Evolutionary conservation across 2,113 vertebrate species (phyloP), one percentile per base, ranked within the genome.

Genomic region (Pollimyrus isidori): DNA sequence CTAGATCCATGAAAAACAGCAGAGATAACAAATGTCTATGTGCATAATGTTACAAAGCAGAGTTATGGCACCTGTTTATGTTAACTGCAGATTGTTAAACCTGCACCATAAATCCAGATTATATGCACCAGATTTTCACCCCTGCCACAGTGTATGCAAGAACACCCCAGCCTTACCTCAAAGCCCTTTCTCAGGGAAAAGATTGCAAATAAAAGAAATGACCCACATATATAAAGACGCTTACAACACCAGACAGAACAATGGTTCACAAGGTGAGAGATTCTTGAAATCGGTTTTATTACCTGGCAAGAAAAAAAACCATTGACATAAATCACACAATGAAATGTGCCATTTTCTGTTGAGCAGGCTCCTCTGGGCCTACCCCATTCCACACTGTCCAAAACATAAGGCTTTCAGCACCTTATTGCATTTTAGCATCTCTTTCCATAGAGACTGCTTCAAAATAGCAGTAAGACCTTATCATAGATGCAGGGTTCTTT

Each of bases 241-340:
- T 80, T 86, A 86, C 11, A 86, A n/a, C 46, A 86, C n/a, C n/a
- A 26, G 21, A 86, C 83, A 86, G 48, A 49, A 86, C 45, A 86
- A 86, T 49, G 23, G 42, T 86, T 86, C 83, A 86, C 45, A 50
- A 86, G 13, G 83, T 49, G 23, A 86, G 82, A 23, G 48, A 26
- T 9, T 86, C 48, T 48, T 21, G 23, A 86, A 86, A 86, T 46
- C 23, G 42, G 45, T 26, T 86, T 86, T 86, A 86, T 86, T 86
- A 86, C 23, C 45, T n/a, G 48, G 48, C 42, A 86, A 26, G 45
- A 30, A 48, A 85, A 23, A 48, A 50, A 48, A 26, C 6, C 46
- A 11, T 86, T 86, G 11, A 86, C 48, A 86, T 86, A 80, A 80
- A 19, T 80, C 73, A 76, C 11, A 39, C 73, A 80, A 39, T 13